Conservation (phyloP, 92 coral and sea anemone genomes). For the Zoanthus solanderi region DNA sequence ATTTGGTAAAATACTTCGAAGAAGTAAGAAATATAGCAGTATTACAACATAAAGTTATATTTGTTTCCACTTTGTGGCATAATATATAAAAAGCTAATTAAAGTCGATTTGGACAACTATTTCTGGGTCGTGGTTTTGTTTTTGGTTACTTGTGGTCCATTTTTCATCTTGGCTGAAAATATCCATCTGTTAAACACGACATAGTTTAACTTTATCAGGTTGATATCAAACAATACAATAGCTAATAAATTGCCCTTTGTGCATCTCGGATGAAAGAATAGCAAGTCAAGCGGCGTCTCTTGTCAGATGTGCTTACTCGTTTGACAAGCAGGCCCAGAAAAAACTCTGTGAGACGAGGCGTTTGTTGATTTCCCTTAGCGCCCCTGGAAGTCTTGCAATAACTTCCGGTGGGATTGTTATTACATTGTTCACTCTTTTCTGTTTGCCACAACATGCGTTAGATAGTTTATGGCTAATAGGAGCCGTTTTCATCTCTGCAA, state of each 20-base stretch:
- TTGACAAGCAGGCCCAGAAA: constrained; percentile 47
- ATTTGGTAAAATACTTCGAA: neutral
- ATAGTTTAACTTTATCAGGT: neutral
- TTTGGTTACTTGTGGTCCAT: neutral
- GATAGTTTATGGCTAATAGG: neutral
- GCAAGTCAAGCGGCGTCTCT: neutral
- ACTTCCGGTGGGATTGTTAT: constrained; percentile 28
- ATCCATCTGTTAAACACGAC: neutral
- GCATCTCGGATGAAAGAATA: neutral
- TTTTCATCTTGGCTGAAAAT: neutral
- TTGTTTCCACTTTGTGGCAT: neutral
- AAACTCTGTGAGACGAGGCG: constrained; percentile 39
- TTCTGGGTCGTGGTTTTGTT: neutral
- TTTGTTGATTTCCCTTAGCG: constrained; percentile 36
- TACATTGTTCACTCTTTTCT: neutral
- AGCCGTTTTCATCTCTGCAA: constrained; percentile 3
- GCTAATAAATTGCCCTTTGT: neutral
- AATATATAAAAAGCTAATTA: neutral
- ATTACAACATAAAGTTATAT: neutral
- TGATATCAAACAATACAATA: neutral
- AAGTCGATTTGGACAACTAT: neutral
- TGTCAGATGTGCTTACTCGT: neutral
- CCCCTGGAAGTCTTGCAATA: constrained; percentile 20
- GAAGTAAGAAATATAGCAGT: neutral
- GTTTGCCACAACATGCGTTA: neutral